phyloP scores from a whole-genome alignment of 2,797 vertebrate species.

The Pangasius djambal region DNA sequence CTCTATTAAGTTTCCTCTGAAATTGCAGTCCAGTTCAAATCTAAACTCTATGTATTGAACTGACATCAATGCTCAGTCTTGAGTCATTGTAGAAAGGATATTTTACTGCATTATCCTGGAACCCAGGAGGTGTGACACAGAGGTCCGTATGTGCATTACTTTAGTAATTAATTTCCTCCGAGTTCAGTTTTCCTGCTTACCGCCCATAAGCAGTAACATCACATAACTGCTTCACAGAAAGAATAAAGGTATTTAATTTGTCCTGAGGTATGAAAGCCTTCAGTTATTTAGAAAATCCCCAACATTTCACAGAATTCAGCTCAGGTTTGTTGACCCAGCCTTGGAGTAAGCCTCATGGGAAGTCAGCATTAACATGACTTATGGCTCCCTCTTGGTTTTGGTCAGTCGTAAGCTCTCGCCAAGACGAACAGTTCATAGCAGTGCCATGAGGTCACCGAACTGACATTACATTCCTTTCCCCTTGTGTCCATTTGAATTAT shows the following conservation, averaged over 20 bases:
- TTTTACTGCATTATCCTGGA: slow-evolving; percentile 17
- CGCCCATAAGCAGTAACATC: slow-evolving; percentile 50
- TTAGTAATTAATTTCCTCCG: slow-evolving; percentile 33
- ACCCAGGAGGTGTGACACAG: slow-evolving; percentile 31
- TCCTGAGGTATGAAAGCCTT: slow-evolving; percentile 64
- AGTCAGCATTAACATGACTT: slow-evolving; percentile 86
- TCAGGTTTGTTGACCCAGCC: slow-evolving; percentile 84
- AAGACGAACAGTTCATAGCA: slow-evolving; percentile 88
- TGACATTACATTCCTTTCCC: slow-evolving; percentile 89
- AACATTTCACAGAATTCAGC: slow-evolving; percentile 79
- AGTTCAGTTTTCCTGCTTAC: slow-evolving; percentile 50
- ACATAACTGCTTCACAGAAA: slow-evolving; percentile 45
- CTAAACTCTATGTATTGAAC: not conserved
- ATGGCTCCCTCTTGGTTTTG: slow-evolving; percentile 84
- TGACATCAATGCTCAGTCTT: slow-evolving; percentile 12
- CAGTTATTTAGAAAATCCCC: slow-evolving; percentile 74
- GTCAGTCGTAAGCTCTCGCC: slow-evolving; percentile 81
- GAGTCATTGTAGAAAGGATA: slow-evolving; percentile 5
- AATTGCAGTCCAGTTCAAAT: not conserved
- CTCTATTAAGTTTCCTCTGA: not conserved
- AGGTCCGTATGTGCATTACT: slow-evolving; percentile 29
- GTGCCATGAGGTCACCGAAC: slow-evolving; percentile 89
- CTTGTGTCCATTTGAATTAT: slow-evolving; percentile 89
- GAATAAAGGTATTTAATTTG: slow-evolving; percentile 69
- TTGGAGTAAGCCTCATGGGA: slow-evolving; percentile 81